Evolutionary conservation across 2,888 invertebrate genomes (phyloP), one percentile per base, ranked within the genome.

Genomic region (Sepioteuthis lessoniana): DNA sequence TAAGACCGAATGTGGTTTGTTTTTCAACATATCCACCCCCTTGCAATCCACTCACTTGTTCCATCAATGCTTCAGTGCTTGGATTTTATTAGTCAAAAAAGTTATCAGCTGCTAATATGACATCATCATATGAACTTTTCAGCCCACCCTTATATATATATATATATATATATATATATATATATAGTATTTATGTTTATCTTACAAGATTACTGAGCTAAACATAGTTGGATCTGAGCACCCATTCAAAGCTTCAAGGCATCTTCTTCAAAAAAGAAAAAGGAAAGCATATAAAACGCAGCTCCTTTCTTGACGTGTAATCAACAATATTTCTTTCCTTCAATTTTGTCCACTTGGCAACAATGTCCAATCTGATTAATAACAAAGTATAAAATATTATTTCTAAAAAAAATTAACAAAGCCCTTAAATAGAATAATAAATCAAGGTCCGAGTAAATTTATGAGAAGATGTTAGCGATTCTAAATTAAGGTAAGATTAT

Each of bases 401-500:
- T 76, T n/a, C 60, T n/a, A 16, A 76, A 13, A 76, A 76, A 55
- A 25, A 76, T 76, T 35, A 76, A n/a, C 76, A 76, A 76, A n/a
- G 13, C 35, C 76, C n/a, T 76, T 76, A 76, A 76, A 76, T 76
- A 76, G 76, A n/a, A n/a, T 35, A 76, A 76, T 76, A 76, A 76
- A 76, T 76, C 76, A 76, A 35, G 76, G n/a, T n/a, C 76, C 1
- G 76, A n/a, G n/a, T n/a, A 76, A 76, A n/a, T 76, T 76, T 76
- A 76, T 76, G 76, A 35, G 76, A 76, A 76, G 76, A n/a, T n/a
- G 76, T 76, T 76, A 76, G 76, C n/a, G n/a, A 76, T 76, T 76
- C 76, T 76, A 76, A 76, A 76, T 76, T 76, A 76, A 76, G 76
- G n/a, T 76, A n/a, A 76, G 76, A 76, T 76, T 76, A 76, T 35